Evolutionary conservation across 1,140 invertebrate genomes (phyloP).

Genomic region (Bathynomus jamesi): DNA sequence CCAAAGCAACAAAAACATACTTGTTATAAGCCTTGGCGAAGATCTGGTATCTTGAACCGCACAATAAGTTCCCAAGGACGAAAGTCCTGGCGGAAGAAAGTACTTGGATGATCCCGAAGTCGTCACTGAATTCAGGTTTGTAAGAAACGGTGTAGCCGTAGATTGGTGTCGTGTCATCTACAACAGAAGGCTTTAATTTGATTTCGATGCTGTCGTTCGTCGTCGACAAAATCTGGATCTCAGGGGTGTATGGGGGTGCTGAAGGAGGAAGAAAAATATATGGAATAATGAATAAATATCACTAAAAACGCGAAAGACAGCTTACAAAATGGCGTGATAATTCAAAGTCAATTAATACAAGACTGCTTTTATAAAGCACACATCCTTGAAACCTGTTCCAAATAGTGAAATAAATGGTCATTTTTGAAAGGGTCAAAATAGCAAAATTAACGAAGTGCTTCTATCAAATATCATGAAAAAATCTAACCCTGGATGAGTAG

Average conservation of each 20-base stretch:
- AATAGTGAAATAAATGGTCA: too few species aligned
- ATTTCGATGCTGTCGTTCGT: slow-evolving; percentile 74
- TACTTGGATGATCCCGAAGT: slow-evolving; percentile 55
- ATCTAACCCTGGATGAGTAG: slow-evolving; percentile 72
- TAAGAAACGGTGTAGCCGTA: slow-evolving; percentile 85
- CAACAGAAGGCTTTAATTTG: slow-evolving; percentile 60
- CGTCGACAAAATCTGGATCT: slow-evolving; percentile 66
- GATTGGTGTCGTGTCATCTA: slow-evolving; percentile 60
- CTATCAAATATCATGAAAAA: too few species aligned
- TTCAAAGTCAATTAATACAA: background rate
- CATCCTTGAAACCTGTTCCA: too few species aligned
- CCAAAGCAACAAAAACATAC: too few species aligned
- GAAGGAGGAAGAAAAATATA: slow-evolving; percentile 38
- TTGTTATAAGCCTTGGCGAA: slow-evolving; percentile 84
- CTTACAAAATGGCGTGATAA: background rate
- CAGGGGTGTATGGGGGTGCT: slow-evolving; percentile 76
- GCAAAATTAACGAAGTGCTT: too few species aligned
- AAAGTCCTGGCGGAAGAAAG: slow-evolving; percentile 63
- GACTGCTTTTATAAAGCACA: too few species aligned
- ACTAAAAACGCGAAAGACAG: background rate
- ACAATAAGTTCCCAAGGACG: slow-evolving; percentile 74
- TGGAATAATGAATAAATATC: slow-evolving; percentile 16
- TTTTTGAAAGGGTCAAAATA: too few species aligned
- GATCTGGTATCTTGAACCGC: slow-evolving; percentile 83
- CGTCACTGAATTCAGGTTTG: slow-evolving; percentile 82